Base-by-base conservation (phyloP, 2,113 vertebrate species). In the Lepus timidus region DNA sequence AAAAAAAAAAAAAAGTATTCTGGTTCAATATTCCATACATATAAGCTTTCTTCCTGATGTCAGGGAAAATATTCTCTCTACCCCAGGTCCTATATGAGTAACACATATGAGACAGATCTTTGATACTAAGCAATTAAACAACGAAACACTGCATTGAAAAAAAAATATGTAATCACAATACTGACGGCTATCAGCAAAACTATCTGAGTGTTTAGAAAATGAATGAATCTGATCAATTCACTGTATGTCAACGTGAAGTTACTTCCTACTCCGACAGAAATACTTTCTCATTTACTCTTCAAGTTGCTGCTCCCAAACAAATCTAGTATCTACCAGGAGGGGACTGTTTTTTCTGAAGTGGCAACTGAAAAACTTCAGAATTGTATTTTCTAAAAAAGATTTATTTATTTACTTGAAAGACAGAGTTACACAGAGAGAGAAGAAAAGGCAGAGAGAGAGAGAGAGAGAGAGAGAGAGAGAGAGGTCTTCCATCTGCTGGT, bases 251-350 rank as follows among this genome's bases (percentile, higher is more conserved):
- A 27, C 14, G 9, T 31, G 27, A 58, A 91, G 93, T 95, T 90
- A 94, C 23, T 0, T 83, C 19, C 62, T 85, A 88, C 75, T 52
- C 33, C 44, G 93, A 55, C 36, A 93, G 88, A 90, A 93, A 82
- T 88, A 16, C 19, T 33, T 27, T 82, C 20, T 87, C 17, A 23
- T 27, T 71, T 96, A 86, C 84, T 91, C 87, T 94, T 96, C 75
- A 90, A 27, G 84, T 19, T 9, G 0, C 82, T 78, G 82, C 94
- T 91, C 49, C 62, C 91, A 85, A 51, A 68, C 64, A 70, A 83
- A 94, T 17, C 73, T 61, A 94, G 39, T 4, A 3, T 80, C 62
- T 78, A 61, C 49, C 33, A 96, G 64, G 22, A 95, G 81, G 55
- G 95, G 25, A 20, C 4, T 70, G 29, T 61, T 3, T 13, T 31